phyloP scores from a whole-genome alignment of 1,140 invertebrate genomes.

The Venturia canescens region DNA sequence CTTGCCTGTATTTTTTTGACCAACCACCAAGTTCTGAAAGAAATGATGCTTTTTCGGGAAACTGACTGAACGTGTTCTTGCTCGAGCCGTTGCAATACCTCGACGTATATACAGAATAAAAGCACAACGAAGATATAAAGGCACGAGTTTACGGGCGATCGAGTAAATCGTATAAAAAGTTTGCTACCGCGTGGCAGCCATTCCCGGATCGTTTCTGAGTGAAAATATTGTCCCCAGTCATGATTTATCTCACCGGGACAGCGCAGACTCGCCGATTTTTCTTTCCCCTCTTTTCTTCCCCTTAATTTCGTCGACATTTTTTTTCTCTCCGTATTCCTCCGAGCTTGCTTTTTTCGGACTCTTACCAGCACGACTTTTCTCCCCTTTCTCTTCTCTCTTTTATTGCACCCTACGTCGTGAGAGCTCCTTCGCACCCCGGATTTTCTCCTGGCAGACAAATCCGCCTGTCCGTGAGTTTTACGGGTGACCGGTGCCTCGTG shows the following conservation, averaged over 20 bases:
- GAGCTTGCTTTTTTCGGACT: neutral
- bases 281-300: neutral
- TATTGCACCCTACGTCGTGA: slow-evolving; percentile 24
- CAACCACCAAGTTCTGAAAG: no score
- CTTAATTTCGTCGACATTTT: neutral
- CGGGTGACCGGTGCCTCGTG: slow-evolving; percentile 36
- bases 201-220: slow-evolving; percentile 6
- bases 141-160: neutral
- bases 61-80: no score
- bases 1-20: no score
- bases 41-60: no score
- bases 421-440: slow-evolving; percentile 50
- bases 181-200: neutral
- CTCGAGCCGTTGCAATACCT: no score
- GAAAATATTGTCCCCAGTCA: slow-evolving; percentile 27
- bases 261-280: neutral
- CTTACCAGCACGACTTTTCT: neutral
- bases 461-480: slow-evolving; percentile 63
- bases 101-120: neutral
- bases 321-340: slow-evolving; percentile 6
- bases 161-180: slow-evolving; percentile 15
- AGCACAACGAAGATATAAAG: neutral
- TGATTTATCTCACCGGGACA: slow-evolving; percentile 52
- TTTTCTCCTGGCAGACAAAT: slow-evolving; percentile 65
- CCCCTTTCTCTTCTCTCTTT: no score